phyloP scores from a whole-genome alignment of 2,113 vertebrate genomes.

The Rissa tridactyla region DNA sequence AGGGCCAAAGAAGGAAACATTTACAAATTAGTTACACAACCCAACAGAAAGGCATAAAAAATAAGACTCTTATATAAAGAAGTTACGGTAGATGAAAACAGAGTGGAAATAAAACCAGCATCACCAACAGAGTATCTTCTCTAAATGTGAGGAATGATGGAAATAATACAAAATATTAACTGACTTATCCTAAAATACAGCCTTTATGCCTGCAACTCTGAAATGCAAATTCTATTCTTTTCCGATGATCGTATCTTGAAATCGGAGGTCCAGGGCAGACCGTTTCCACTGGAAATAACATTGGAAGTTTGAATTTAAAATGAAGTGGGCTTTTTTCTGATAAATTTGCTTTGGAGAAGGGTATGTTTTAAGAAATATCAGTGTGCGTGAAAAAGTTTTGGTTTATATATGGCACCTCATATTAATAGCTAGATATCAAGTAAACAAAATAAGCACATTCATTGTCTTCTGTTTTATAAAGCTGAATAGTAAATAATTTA shows the following conservation, averaged over 20 bases:
- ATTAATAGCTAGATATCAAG: neutral
- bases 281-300: slow-evolving; percentile 76
- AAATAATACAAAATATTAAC: neutral
- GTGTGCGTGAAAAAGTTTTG: neutral
- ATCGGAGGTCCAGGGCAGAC: slow-evolving; percentile 78
- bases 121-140: neutral
- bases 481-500: neutral
- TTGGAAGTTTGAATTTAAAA: slow-evolving; percentile 27
- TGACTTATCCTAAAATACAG: neutral
- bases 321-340: neutral
- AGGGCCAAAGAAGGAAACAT: slow-evolving; percentile 74
- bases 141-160: neutral
- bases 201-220: neutral
- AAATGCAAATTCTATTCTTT: slow-evolving; percentile 67
- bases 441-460: neutral
- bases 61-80: accelerated
- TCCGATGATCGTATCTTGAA: slow-evolving; percentile 81
- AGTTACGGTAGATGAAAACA: neutral
- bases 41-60: neutral
- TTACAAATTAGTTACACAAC: neutral
- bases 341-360: neutral
- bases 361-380: neutral
- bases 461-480: neutral
- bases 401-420: neutral
- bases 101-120: neutral